Evolutionary conservation across 2,797 vertebrate species (phyloP), one percentile per base, ranked within the genome.

Genomic region (Strix occidentalis): DNA sequence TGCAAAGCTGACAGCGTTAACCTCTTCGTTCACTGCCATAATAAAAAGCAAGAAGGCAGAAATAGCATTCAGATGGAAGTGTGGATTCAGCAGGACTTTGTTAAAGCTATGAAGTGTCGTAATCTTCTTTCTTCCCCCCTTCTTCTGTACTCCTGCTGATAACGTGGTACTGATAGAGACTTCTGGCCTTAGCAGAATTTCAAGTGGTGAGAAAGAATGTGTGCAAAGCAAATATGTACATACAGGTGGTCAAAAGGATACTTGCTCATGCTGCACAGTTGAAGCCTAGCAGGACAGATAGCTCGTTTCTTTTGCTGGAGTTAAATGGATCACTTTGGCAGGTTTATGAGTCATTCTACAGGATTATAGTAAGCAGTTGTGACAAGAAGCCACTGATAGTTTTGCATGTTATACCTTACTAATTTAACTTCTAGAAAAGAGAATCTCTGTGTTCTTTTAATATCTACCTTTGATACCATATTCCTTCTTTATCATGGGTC

Each of bases 211-310:
- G 39, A 41, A 14, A 71, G 39, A 41, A 14, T 54, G 54, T 68
- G 26, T 88, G 65, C 33, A 48, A 48, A 77, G 43, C 6, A 70
- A 72, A 23, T 86, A 16, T 0, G 1, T 63, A 15, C 0, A 1
- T 33, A 39, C 6, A 43, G 29, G 24, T 45, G 21, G 58, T 86
- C 16, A 84, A 5, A 68, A 63, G 43, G 3, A 7, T 60, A 21
- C 26, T 63, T 65, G 37, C 33, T 76, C 10, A 8, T n/a, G 56
- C n/a, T 39, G 28, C 24, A 24, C 14, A 46, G 20, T 19, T 92
- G 64, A 87, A 76, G 31, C n/a, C 45, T 66, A 21, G 39, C 18
- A 74, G 70, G 70, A 63, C n/a, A 82, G 35, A 50, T 53, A 46
- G 21, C 12, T 83, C 5, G 3, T 51, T 74, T 56, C 13, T 82